phyloP scores from a whole-genome alignment of 2,888 invertebrate species.

The Julus scanicus region DNA sequence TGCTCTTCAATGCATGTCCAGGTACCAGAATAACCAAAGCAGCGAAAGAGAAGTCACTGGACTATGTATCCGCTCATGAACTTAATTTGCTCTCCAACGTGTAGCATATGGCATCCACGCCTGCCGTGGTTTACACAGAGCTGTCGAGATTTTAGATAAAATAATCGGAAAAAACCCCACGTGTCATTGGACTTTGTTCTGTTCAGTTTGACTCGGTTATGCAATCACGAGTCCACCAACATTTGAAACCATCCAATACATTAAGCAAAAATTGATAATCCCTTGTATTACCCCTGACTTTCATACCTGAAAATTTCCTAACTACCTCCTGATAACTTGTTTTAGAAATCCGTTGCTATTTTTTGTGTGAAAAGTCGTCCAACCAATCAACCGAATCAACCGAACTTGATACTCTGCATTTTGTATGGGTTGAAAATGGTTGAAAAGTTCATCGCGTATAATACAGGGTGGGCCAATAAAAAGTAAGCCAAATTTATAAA shows the following conservation, averaged over 20 bases:
- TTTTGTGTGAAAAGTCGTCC: no score
- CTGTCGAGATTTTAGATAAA: conserved; percentile 27
- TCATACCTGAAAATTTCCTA: no score
- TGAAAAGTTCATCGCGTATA: no score
- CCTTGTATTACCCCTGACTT: no score
- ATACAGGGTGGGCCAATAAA: no score
- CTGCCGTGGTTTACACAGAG: neutral
- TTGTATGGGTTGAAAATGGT: no score
- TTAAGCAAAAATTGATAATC: no score
- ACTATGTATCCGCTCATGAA: conserved; percentile 13
- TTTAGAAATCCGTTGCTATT: no score
- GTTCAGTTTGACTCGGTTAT: conserved; percentile 14
- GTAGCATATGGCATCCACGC: conserved; percentile 39
- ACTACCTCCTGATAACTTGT: no score
- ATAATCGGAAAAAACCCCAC: neutral
- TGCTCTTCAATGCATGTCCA: neutral
- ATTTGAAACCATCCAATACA: neutral
- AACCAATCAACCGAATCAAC: no score
- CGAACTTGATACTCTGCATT: no score
- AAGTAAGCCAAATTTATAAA: no score
- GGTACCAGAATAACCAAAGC: neutral
- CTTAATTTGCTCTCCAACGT: conserved; percentile 3
- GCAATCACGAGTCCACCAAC: neutral
- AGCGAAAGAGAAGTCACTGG: conserved; percentile 20
- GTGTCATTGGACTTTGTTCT: conserved; percentile 20